Evolutionary conservation across 2,113 vertebrate genomes (phyloP).

Genomic region (Bolborhynchus lineola): DNA sequence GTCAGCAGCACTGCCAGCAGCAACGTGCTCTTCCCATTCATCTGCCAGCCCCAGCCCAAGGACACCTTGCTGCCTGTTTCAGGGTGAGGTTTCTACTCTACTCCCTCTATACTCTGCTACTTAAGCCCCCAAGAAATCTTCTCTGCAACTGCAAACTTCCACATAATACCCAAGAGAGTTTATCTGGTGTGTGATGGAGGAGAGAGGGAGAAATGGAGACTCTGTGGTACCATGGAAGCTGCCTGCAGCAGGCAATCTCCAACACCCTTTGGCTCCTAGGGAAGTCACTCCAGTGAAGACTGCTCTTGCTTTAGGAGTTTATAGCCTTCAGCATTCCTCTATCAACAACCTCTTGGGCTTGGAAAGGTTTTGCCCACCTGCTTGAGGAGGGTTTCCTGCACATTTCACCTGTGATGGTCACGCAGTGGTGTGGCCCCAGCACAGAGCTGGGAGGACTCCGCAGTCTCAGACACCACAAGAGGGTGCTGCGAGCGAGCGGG

Average conservation of each 20-base stretch:
- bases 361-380: not conserved
- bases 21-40: not conserved
- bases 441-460: accelerated
- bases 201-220: not conserved
- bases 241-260: not conserved
- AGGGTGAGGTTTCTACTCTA: not conserved
- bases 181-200: not conserved
- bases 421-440: not conserved
- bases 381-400: not conserved
- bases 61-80: not conserved
- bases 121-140: not conserved
- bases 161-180: not conserved
- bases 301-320: not conserved
- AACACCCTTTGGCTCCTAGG: not conserved
- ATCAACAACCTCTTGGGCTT: not conserved
- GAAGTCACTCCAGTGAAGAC: not conserved
- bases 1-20: not conserved
- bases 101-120: not conserved
- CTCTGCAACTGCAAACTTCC: not conserved
- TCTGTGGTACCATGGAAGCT: accelerated
- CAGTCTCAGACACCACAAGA: not conserved
- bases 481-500: not conserved
- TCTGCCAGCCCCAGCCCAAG: not conserved
- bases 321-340: not conserved
- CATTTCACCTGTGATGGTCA: accelerated